Percentiles rank a stretch among this genome's conserved stretches.
These are phyloP conservation scores for Leptinotarsa texana DNA, from an alignment of 1,140 invertebrate species.

Conservation along the genomic window DNA sequence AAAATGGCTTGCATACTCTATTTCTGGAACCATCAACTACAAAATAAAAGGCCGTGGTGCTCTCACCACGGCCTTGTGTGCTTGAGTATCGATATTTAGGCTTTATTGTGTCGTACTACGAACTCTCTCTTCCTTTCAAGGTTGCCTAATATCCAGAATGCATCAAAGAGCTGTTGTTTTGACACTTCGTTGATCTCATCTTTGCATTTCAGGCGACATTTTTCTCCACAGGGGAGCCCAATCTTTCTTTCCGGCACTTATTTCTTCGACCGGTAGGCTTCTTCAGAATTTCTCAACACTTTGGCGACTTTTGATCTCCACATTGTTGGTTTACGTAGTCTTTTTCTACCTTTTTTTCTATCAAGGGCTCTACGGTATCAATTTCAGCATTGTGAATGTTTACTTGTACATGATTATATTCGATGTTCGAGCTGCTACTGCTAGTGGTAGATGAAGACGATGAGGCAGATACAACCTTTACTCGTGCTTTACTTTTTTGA, in stretches of 20 bases:
- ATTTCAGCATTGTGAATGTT: background rate
- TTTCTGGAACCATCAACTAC: constrained; percentile 13
- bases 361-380: background rate
- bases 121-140: constrained; percentile 28
- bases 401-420: no score
- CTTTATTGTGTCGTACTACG: constrained; percentile 14
- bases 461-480: no score
- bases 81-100: constrained; percentile 30
- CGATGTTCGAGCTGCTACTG: no score
- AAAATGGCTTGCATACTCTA: constrained; percentile 27
- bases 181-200: constrained; percentile 12
- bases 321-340: background rate
- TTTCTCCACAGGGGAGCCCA: constrained; percentile 21
- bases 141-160: constrained; percentile 24
- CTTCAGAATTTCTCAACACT: constrained; percentile 21
- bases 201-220: constrained; percentile 22
- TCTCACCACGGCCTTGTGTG: background rate
- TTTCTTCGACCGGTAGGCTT: constrained; percentile 21
- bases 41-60: constrained; percentile 31
- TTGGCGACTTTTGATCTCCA: constrained; percentile 4
- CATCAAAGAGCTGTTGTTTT: constrained; percentile 15
- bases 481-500: no score
- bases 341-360: constrained; percentile 18
- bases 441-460: no score
- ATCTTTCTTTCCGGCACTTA: constrained; percentile 8